A percentile compares a stretch with the other conserved stretches of the same genome.
Conservation (phyloP, 2,888 invertebrate species). For the Linyphia triangularis region DNA sequence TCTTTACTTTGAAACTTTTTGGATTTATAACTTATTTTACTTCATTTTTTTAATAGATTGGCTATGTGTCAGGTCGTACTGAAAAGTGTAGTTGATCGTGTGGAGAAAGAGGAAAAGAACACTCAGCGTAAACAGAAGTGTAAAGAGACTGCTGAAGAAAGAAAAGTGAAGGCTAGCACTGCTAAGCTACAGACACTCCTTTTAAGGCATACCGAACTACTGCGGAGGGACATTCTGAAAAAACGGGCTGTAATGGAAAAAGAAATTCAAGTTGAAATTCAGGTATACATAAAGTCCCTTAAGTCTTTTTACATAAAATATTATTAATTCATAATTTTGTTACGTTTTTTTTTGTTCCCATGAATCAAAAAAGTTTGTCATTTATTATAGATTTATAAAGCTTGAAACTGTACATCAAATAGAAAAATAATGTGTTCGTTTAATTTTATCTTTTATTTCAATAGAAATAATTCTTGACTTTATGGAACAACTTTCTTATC, state of each 20-base stretch:
- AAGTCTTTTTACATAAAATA: too few relatives aligned
- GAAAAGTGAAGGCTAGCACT: slow-evolving; percentile 82
- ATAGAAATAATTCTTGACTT: not conserved
- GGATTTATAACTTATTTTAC: not conserved
- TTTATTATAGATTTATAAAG: too few relatives aligned
- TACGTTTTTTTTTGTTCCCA: too few relatives aligned
- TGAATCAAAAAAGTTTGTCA: too few relatives aligned
- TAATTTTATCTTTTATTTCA: too few relatives aligned
- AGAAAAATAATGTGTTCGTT: too few relatives aligned
- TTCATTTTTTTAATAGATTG: slow-evolving; percentile 51
- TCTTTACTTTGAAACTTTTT: not conserved
- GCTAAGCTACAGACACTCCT: slow-evolving; percentile 86
- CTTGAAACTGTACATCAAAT: too few relatives aligned
- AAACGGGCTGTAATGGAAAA: slow-evolving; percentile 92
- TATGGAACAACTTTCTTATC: not conserved
- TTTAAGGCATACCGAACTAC: slow-evolving; percentile 92
- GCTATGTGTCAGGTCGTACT: slow-evolving; percentile 79
- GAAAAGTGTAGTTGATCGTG: slow-evolving; percentile 79
- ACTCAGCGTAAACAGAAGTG: slow-evolving; percentile 79
- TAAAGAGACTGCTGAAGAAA: slow-evolving; percentile 81
- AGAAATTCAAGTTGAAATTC: slow-evolving; percentile 93
- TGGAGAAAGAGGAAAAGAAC: slow-evolving; percentile 80
- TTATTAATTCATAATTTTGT: too few relatives aligned
- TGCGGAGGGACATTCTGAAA: slow-evolving; percentile 95
- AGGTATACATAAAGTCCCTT: too few relatives aligned